These are phyloP conservation scores for Sebastes matsubarae DNA, from an alignment of 2,797 vertebrate genomes.

Conservation along the genomic window DNA sequence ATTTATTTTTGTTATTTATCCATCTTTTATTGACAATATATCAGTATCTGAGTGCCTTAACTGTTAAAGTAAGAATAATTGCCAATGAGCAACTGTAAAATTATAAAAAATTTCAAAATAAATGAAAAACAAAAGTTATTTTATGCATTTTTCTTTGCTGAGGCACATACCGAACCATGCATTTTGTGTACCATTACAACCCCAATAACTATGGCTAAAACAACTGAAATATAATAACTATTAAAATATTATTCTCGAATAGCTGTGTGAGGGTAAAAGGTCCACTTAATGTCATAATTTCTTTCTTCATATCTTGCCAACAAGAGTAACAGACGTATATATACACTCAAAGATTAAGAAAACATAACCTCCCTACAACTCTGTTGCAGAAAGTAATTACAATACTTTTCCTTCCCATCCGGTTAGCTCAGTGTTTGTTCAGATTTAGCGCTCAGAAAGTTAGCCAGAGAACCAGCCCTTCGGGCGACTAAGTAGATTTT, in stretches of 20 bases:
- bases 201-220: neutral
- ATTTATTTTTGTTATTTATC: too few relatives aligned
- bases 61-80: too few relatives aligned
- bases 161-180: too few relatives aligned
- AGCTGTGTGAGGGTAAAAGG: neutral
- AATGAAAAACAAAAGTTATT: too few relatives aligned
- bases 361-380: neutral
- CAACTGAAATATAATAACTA: neutral
- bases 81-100: too few relatives aligned
- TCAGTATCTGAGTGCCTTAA: too few relatives aligned
- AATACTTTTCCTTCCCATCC: neutral
- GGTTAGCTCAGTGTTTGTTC: neutral
- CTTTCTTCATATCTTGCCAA: neutral
- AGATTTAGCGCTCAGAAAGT: neutral
- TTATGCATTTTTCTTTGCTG: too few relatives aligned
- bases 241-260: neutral
- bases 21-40: too few relatives aligned
- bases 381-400: neutral
- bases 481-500: constrained; percentile 19
- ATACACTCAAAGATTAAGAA: neutral
- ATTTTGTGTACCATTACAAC: too few relatives aligned
- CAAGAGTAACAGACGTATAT: neutral
- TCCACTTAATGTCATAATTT: neutral
- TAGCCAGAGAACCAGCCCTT: neutral
- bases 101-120: too few relatives aligned